phyloP scores from a whole-genome alignment of 2,888 invertebrate species.

The Phortica magna region DNA sequence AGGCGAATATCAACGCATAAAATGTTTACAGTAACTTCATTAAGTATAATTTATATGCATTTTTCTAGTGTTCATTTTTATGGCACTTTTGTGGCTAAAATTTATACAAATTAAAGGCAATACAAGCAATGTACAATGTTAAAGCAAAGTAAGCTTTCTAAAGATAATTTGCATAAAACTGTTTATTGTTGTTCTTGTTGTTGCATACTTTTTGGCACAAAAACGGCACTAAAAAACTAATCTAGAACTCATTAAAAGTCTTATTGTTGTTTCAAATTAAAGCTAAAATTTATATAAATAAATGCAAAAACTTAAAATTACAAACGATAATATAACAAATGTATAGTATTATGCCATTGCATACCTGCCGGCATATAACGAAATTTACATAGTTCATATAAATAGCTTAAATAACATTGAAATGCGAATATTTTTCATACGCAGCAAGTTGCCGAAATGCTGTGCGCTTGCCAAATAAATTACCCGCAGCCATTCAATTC shows the following conservation, averaged over 20 bases:
- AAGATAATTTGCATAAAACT: background rate
- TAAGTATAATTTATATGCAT: constrained; percentile 50
- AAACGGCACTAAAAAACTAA: background rate
- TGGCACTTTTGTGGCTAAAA: constrained; percentile 21
- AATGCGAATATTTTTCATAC: background rate
- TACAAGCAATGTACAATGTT: background rate
- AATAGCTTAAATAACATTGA: background rate
- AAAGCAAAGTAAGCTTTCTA: constrained; percentile 3
- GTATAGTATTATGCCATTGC: background rate
- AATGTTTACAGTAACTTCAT: constrained; percentile 44
- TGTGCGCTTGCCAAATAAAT: constrained; percentile 6
- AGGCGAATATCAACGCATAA: background rate
- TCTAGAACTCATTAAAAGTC: background rate
- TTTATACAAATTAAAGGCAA: background rate
- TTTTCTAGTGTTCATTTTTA: constrained; percentile 35
- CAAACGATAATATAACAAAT: background rate
- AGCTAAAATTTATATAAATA: background rate
- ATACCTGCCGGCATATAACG: background rate
- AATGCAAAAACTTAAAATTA: background rate
- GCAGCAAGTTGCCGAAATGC: background rate
- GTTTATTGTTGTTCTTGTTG: background rate
- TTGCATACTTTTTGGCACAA: background rate
- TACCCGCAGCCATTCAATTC: background rate
- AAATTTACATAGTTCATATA: background rate
- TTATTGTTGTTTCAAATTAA: background rate